These are phyloP conservation scores for Limanda limanda DNA, from an alignment of 2,113 vertebrate genomes.

Conservation along the genomic window DNA sequence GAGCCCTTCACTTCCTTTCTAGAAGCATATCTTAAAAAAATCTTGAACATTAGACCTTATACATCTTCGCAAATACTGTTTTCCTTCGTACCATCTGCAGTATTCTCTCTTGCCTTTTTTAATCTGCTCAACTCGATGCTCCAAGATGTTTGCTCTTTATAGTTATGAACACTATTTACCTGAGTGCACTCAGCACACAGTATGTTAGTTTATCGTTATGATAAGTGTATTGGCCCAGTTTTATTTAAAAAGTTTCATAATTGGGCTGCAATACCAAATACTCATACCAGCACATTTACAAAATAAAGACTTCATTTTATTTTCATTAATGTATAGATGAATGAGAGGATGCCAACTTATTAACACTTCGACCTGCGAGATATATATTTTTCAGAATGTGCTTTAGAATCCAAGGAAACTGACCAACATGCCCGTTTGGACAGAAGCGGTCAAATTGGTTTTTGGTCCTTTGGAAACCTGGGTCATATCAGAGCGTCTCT, in stretches of 20 bases:
- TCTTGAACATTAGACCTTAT: constrained; percentile 13
- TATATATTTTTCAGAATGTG: constrained; percentile 34
- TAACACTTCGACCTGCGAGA: constrained; percentile 10
- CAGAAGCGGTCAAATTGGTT: neutral
- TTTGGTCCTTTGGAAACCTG: constrained; percentile 4
- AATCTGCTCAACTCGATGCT: constrained; percentile 3
- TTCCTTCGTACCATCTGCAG: constrained; percentile 39
- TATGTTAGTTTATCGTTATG: constrained; percentile 33
- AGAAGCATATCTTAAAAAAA: constrained; percentile 10
- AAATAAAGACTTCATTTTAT: constrained; percentile 33
- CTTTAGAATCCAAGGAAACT: constrained; percentile 25
- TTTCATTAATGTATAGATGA: constrained; percentile 25
- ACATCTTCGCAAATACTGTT: constrained; percentile 10
- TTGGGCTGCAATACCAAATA: constrained; percentile 48
- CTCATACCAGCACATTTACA: constrained; percentile 51
- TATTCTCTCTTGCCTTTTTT: constrained; percentile 50
- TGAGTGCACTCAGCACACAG: constrained; percentile 30
- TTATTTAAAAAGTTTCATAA: constrained; percentile 5
- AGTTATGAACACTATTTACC: constrained; percentile 59
- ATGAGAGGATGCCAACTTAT: constrained; percentile 23
- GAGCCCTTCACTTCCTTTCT: constrained; percentile 41
- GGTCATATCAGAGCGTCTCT: constrained; percentile 21
- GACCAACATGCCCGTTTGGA: constrained; percentile 5
- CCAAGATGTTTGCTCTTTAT: neutral
- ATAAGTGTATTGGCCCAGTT: constrained; percentile 28